Base-by-base conservation (phyloP, 2,797 vertebrate species). In the Helostoma temminkii region DNA sequence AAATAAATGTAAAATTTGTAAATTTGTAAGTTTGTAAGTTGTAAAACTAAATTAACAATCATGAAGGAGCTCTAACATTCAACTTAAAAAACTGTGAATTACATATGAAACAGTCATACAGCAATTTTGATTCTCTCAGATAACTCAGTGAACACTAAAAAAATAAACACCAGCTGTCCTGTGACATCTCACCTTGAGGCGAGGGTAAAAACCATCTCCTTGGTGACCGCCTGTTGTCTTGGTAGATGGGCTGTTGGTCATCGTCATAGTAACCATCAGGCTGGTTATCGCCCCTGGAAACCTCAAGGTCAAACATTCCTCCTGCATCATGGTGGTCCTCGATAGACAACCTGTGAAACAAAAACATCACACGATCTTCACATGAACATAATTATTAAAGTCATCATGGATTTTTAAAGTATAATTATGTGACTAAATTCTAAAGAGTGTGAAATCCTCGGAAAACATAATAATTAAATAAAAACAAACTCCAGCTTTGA, bases 131-230 rank as follows among this genome's bases (percentile, higher is more conserved):
- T n/a, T n/a, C 32, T 32, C 11, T 10, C 32, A 32, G 9, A 32
- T 32, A 11, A 32, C 9, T 3, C 32, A 32, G 9, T 1, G 11
- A 26, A 26, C 26, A 32, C 47, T 43, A 18, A 21, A n/a, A 2
- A 15, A 32, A 42, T 34, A 59, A 71, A 0, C 0, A 9, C 11
- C 36, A 42, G 9, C 9, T 34, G 1, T 8, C 3, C 19, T 32
- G 21, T 6, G 16, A 24, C 6, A 8, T 18, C 41, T 94, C 85
- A 98, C 98, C 82, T 89, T 96, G 93, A 58, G 97, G 96, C 69
- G 96, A 96, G 67, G 96, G 95, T 83, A 98, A 92, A 78, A 96
- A 92, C 78, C 96, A 95, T 91, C 94, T 94, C 84, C 93, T 94
- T 0, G 96, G 96, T 32, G 96, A 97, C 68, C 92, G 91, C 73